phyloP scores from a whole-genome alignment of 1,140 invertebrate species.

The Leptonema lineaticorne region DNA sequence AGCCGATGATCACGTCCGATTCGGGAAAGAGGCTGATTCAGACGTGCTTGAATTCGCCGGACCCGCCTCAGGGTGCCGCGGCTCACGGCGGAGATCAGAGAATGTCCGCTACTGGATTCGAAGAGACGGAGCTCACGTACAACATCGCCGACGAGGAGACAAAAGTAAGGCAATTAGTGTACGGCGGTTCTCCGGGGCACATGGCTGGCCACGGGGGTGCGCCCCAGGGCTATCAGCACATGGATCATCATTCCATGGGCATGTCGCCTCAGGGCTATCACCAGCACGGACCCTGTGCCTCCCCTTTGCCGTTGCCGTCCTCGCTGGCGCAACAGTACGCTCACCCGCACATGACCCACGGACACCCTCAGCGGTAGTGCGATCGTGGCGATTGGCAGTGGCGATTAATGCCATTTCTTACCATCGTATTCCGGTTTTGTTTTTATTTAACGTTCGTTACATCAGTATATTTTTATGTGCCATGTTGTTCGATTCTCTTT shows the following conservation, averaged over 20 bases:
- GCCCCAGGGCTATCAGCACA: conserved; percentile 62
- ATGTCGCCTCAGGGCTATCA: conserved; percentile 61
- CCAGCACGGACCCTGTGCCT: conserved; percentile 59
- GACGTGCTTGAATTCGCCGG: conserved; percentile 97
- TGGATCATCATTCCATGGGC: conserved; percentile 59
- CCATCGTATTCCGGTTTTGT: too few relatives aligned
- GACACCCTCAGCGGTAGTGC: conserved; percentile 71
- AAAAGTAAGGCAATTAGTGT: conserved; percentile 95
- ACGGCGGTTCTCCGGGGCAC: conserved; percentile 63
- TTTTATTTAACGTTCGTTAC: too few relatives aligned
- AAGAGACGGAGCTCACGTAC: conserved; percentile 97
- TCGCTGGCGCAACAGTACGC: conserved; percentile 61
- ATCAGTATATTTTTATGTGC: too few relatives aligned
- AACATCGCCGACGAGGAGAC: conserved; percentile 92
- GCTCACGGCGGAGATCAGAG: conserved; percentile 82
- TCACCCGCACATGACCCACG: conserved; percentile 63
- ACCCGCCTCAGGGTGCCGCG: conserved; percentile 76
- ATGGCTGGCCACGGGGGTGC: conserved; percentile 51
- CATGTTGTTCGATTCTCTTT: too few relatives aligned
- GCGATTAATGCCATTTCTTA: not conserved
- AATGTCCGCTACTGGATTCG: conserved; percentile 97
- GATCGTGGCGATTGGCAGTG: not conserved
- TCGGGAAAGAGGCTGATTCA: conserved; percentile 98
- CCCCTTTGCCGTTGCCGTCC: conserved; percentile 60
- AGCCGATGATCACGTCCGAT: conserved; percentile 99